A percentile compares a stretch with the other conserved stretches of the same genome.
These are phyloP conservation scores for Chelon auratus DNA, from an alignment of 2,797 vertebrate genomes.

Conservation along the genomic window DNA sequence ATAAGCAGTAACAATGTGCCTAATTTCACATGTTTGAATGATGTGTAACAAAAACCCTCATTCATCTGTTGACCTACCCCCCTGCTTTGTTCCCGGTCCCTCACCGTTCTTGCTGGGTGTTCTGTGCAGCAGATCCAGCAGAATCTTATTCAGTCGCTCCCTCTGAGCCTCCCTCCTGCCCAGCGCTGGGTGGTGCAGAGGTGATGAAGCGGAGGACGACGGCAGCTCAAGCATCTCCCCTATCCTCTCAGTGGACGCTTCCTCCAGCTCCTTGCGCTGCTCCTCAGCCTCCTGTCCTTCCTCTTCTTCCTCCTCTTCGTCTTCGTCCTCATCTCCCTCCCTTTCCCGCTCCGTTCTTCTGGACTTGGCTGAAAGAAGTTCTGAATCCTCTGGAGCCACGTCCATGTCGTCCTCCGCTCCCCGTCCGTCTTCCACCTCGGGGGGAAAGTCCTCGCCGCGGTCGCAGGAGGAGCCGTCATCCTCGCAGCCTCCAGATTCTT, in stretches of 20 bases:
- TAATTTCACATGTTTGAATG: constrained; percentile 3
- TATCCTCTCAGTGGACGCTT: constrained; percentile 80
- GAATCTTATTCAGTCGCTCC: constrained; percentile 94
- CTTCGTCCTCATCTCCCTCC: constrained; percentile 67
- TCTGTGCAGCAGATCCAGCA: constrained; percentile 93
- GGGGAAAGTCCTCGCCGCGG: constrained; percentile 74
- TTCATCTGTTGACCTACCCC: constrained; percentile 68
- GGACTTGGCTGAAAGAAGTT: constrained; percentile 62
- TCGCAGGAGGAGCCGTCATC: constrained; percentile 88
- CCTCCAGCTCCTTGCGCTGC: constrained; percentile 75
- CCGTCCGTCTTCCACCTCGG: constrained; percentile 75
- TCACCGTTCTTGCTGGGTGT: constrained; percentile 96
- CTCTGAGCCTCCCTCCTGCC: constrained; percentile 90
- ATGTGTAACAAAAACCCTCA: constrained; percentile 34
- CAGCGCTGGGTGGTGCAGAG: constrained; percentile 81
- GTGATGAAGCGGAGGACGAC: constrained; percentile 75
- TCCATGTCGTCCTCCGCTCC: constrained; percentile 69
- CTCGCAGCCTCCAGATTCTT: constrained; percentile 84
- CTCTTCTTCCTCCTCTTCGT: constrained; percentile 69
- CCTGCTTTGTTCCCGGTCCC: constrained; percentile 74
- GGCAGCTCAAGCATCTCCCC: constrained; percentile 80
- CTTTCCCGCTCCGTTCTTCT: constrained; percentile 82
- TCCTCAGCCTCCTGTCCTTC: constrained; percentile 66
- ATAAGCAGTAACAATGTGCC: neutral
- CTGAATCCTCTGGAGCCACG: constrained; percentile 62